Percentiles rank a stretch among this genome's conserved stretches.
Conservation (phyloP, 2,888 invertebrate species). For the Zygaena filipendulae region DNA sequence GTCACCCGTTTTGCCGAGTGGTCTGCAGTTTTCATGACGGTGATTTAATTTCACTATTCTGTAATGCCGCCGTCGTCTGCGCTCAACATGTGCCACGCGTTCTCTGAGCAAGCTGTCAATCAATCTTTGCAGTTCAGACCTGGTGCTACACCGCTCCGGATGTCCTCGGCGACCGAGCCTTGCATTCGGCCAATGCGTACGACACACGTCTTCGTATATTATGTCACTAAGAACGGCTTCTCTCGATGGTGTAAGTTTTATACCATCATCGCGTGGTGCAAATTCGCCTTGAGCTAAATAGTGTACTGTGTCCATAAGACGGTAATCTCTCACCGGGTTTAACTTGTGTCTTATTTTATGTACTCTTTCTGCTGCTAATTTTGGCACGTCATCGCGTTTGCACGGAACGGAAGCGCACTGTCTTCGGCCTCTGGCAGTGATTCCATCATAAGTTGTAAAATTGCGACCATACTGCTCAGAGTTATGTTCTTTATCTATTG, state of each 20-base stretch:
- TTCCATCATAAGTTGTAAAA: slow-evolving; percentile 55
- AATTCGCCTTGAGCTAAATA: slow-evolving; percentile 62
- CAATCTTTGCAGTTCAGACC: slow-evolving; percentile 48
- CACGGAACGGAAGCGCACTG: slow-evolving; percentile 55
- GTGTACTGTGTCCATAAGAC: slow-evolving; percentile 60
- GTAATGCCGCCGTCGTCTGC: slow-evolving; percentile 52
- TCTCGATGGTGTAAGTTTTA: slow-evolving; percentile 54
- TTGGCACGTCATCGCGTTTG: slow-evolving; percentile 44
- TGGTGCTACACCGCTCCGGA: slow-evolving; percentile 37
- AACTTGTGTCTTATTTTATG: slow-evolving; percentile 56
- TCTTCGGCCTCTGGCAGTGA: slow-evolving; percentile 49
- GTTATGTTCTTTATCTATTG: slow-evolving; percentile 51
- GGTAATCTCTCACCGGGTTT: slow-evolving; percentile 55
- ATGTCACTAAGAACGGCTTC: slow-evolving; percentile 61
- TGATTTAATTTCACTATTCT: slow-evolving; percentile 55
- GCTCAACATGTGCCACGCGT: slow-evolving; percentile 52
- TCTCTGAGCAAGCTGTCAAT: slow-evolving; percentile 53
- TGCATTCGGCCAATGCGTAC: slow-evolving; percentile 58
- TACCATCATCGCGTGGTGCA: slow-evolving; percentile 58
- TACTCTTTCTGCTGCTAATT: slow-evolving; percentile 50
- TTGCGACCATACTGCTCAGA: slow-evolving; percentile 58
- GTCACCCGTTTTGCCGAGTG: slow-evolving; percentile 56
- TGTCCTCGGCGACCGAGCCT: slow-evolving; percentile 44
- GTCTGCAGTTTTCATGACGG: slow-evolving; percentile 46
- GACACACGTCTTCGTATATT: slow-evolving; percentile 60